Percentiles rank a stretch among this genome's conserved stretches.
Conservation (phyloP, 2,797 vertebrate genomes). For the Anableps anableps region DNA sequence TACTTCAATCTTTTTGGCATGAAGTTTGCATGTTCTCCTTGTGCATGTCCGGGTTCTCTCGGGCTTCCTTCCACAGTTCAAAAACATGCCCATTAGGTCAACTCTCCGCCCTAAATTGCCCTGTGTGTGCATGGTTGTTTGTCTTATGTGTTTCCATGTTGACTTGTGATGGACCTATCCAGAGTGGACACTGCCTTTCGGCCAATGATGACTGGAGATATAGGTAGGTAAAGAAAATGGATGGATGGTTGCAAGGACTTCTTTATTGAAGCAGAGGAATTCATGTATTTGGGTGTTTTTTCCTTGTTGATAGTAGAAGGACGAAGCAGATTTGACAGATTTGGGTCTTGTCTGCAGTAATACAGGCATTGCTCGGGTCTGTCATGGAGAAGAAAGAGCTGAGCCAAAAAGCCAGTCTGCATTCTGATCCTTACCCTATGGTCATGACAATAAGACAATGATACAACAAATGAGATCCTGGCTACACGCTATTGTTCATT, state of each 20-base stretch:
- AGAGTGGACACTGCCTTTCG: background rate
- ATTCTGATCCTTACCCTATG: background rate
- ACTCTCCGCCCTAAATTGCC: background rate
- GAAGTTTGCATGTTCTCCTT: background rate
- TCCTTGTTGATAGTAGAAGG: background rate
- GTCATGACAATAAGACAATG: background rate
- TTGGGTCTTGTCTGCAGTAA: background rate
- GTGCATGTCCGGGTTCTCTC: background rate
- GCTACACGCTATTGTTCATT: background rate
- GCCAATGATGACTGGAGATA: too few species aligned
- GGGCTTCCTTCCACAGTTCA: background rate
- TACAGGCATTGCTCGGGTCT: background rate
- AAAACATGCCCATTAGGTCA: background rate
- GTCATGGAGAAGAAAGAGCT: background rate
- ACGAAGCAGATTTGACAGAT: background rate
- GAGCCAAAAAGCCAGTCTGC: background rate
- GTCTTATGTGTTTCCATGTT: background rate
- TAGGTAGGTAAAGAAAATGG: too few species aligned
- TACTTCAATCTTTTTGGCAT: background rate
- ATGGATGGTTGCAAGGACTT: too few species aligned
- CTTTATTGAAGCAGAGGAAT: background rate
- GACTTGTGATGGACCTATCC: background rate
- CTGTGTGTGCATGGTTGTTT: background rate
- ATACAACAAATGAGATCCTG: background rate
- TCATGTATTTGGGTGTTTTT: background rate